phyloP scores from a whole-genome alignment of 2,797 vertebrate genomes.

The Triplophysa bombifrons region DNA sequence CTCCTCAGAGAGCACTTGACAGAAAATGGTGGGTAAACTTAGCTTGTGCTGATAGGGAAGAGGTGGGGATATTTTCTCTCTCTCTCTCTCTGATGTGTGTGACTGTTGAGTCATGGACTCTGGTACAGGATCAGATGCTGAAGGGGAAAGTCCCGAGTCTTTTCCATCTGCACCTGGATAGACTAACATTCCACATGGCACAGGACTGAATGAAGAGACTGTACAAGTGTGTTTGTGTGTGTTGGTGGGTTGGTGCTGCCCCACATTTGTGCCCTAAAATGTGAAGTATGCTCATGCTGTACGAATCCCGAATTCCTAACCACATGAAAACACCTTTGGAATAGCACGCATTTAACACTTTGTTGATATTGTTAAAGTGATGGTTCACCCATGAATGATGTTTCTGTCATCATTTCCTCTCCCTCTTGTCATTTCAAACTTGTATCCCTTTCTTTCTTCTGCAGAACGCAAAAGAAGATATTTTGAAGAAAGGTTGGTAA shows the following conservation, averaged over 20 bases:
- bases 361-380: constrained; percentile 22
- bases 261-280: constrained; percentile 49
- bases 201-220: constrained; percentile 48
- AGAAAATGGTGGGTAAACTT: constrained; percentile 61
- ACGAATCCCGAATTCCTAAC: constrained; percentile 37
- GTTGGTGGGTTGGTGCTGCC: constrained; percentile 25
- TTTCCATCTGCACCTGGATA: constrained; percentile 60
- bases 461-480: no score
- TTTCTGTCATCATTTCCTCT: no score
- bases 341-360: constrained; percentile 30
- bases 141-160: constrained; percentile 57
- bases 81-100: constrained; percentile 28
- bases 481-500: no score
- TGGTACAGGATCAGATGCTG: constrained; percentile 45
- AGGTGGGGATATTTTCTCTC: constrained; percentile 28
- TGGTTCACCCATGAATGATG: no score
- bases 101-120: constrained; percentile 49
- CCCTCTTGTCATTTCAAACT: no score
- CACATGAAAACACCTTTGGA: constrained; percentile 52
- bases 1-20: constrained; percentile 54
- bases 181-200: constrained; percentile 50
- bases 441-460: no score
- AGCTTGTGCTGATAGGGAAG: constrained; percentile 57
- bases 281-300: constrained; percentile 34
- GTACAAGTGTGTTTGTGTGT: constrained; percentile 33